Conservation (phyloP, 2,797 vertebrate genomes). For the Podarcis lilfordi region DNA sequence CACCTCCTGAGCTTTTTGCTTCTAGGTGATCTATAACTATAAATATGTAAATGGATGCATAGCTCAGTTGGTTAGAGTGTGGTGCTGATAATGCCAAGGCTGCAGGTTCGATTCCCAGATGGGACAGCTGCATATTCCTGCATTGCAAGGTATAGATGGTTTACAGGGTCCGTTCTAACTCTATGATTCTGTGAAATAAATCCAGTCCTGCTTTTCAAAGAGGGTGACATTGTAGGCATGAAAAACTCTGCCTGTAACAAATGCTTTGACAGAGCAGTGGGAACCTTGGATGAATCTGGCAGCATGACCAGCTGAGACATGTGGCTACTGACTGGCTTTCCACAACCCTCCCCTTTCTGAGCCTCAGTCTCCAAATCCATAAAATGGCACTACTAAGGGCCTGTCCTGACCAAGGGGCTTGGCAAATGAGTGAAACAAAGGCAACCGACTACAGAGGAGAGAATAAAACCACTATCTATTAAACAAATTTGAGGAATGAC, state of each 20-base stretch:
- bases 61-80: too few relatives aligned
- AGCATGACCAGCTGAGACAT: background rate
- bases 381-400: background rate
- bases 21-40: background rate
- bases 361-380: background rate
- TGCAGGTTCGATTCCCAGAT: too few relatives aligned
- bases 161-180: too few relatives aligned
- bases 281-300: background rate
- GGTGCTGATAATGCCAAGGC: too few relatives aligned
- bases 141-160: too few relatives aligned
- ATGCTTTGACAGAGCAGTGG: background rate
- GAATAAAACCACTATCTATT: conserved; percentile 52
- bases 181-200: too few relatives aligned
- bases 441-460: background rate
- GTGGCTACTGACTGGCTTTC: background rate
- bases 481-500: conserved; percentile 61
- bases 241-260: background rate
- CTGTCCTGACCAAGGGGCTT: background rate
- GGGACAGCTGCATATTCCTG: too few relatives aligned
- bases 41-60: too few relatives aligned
- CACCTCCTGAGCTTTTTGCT: background rate
- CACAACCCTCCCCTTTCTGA: background rate
- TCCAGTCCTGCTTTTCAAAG: background rate
- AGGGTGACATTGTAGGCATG: background rate
- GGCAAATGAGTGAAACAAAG: background rate